Percentiles rank a stretch among this genome's conserved stretches.
Evolutionary conservation across 2,888 invertebrate genomes (phyloP).

Genomic region (Ormyrus labotus): DNA sequence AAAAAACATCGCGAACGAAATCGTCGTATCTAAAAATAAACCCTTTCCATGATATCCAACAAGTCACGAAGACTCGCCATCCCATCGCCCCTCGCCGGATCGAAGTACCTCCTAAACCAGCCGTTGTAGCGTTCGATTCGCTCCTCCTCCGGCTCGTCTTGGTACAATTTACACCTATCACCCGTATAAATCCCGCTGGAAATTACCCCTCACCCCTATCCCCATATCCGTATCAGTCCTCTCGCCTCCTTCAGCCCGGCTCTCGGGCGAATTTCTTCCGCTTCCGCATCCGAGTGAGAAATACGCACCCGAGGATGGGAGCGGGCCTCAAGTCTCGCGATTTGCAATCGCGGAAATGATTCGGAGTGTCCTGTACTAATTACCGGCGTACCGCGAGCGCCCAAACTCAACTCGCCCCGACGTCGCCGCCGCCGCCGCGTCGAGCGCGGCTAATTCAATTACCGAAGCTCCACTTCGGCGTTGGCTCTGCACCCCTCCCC

Average conservation of each 20-base stretch:
- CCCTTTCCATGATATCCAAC: not conserved
- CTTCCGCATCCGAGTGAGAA: not conserved
- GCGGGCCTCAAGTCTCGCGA: not conserved
- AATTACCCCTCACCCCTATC: too few relatives aligned
- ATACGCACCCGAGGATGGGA: not conserved
- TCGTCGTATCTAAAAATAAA: not conserved
- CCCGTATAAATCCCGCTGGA: too few relatives aligned
- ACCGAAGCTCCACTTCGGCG: constrained; percentile 17
- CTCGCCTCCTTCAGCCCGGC: too few relatives aligned
- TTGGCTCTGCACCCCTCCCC: not conserved
- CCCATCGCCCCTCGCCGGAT: not conserved
- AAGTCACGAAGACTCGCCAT: not conserved
- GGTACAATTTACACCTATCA: too few relatives aligned
- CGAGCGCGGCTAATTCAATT: constrained; percentile 42
- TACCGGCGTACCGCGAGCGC: constrained; percentile 14
- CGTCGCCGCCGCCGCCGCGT: not conserved
- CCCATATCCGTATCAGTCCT: too few relatives aligned
- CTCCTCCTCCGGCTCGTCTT: too few relatives aligned
- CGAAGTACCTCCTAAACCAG: not conserved
- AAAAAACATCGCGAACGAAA: too few relatives aligned
- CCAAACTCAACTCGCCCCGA: not conserved
- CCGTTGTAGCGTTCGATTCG: too few relatives aligned
- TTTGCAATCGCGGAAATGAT: constrained; percentile 51
- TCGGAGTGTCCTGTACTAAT: constrained; percentile 50
- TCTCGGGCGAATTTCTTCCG: not conserved